These are phyloP conservation scores for Erythrocercus mccallii DNA, from an alignment of 2,113 vertebrate genomes.

Conservation along the genomic window DNA sequence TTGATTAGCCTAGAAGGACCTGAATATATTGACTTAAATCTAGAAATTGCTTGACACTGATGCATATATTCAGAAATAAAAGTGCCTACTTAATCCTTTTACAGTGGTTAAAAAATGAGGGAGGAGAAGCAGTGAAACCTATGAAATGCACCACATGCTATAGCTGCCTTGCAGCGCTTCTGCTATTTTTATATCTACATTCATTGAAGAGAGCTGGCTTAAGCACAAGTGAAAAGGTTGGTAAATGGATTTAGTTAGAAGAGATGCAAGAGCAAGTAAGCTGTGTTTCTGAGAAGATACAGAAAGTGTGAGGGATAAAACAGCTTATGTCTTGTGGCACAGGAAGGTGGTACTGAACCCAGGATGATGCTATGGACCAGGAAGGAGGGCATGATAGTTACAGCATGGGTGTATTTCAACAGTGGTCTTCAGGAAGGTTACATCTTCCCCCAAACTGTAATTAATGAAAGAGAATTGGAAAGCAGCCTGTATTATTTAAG, in stretches of 20 bases:
- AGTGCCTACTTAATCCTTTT: slow-evolving; percentile 27
- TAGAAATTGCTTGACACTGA: slow-evolving; percentile 18
- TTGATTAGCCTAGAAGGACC: slow-evolving; percentile 37
- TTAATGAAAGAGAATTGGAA: not conserved
- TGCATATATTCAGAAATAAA: not conserved
- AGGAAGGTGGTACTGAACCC: not conserved
- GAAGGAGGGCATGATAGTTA: not conserved
- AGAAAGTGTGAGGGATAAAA: not conserved
- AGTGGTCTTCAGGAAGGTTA: not conserved
- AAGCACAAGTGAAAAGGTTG: not conserved
- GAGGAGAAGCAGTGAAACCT: not conserved
- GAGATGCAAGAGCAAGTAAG: not conserved
- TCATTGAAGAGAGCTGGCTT: not conserved
- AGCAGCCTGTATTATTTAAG: not conserved
- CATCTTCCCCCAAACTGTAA: not conserved
- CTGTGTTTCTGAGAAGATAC: not conserved
- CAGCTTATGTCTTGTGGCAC: not conserved
- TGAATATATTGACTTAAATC: slow-evolving; percentile 44
- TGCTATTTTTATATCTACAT: not conserved
- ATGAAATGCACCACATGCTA: rapidly evolving
- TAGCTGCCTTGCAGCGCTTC: slow-evolving; percentile 28
- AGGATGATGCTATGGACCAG: not conserved
- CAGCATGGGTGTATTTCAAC: not conserved
- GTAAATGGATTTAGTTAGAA: not conserved
- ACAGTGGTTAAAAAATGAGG: not conserved